Evolutionary conservation across 2,888 invertebrate genomes (phyloP).

Genomic region (Copidosoma aretas): DNA sequence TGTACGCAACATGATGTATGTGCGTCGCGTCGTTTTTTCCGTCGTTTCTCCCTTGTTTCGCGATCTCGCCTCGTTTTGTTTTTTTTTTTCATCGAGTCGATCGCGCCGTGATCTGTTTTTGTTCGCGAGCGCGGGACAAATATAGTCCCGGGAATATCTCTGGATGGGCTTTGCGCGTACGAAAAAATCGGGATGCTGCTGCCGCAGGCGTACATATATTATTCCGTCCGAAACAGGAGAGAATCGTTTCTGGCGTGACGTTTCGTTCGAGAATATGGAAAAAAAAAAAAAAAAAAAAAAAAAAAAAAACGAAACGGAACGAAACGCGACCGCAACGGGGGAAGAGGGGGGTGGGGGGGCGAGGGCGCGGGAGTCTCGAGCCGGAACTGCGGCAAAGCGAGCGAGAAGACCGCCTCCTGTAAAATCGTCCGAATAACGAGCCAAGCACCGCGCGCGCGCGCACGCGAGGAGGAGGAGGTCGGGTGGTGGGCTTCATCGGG

Average conservation of each 20-base stretch:
- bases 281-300: background rate
- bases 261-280: background rate
- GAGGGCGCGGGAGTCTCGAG: no score
- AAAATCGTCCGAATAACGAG: background rate
- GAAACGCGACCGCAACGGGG: background rate
- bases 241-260: no score
- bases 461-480: background rate
- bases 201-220: no score
- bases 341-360: no score
- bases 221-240: no score
- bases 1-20: no score
- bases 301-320: background rate
- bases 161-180: no score
- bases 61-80: background rate
- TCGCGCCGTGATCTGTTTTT: no score
- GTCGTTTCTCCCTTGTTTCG: background rate
- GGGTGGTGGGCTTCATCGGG: background rate
- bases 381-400: background rate
- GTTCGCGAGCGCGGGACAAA: no score
- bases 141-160: no score
- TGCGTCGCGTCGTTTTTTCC: background rate
- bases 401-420: no score
- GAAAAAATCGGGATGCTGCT: no score
- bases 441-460: background rate
- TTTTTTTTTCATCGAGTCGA: background rate